Evolutionary conservation across 2,888 invertebrate genomes (phyloP), one percentile per base, ranked within the genome.

Genomic region (Tipula vernalis): DNA sequence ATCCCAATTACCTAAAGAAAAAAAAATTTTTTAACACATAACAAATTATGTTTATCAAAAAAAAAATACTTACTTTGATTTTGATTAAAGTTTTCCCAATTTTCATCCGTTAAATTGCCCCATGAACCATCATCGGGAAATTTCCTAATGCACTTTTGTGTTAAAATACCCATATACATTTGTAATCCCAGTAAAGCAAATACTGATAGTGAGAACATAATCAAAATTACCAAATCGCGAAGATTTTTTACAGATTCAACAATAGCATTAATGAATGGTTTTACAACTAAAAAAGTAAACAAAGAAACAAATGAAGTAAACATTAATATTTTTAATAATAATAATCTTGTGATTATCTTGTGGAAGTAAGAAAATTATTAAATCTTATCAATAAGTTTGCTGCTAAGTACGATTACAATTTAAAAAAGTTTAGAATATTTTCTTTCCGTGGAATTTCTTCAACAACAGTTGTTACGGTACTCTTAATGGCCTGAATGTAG

Each of bases 231-330:
- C 94, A 99, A 99, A 95, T 99, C 99, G 91, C 98, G 96, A 91
- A 99, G 96, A 94, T 99, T 98, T 94, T 98, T 98, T 92, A 99
- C 98, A 89, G 99, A 99, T 94, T 99, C 98, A 94, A 99, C 98
- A 92, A 99, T 98, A 93, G 99, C 99, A 92, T 99, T 98, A 91
- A 99, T 99, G 94, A 99, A 99, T 91, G 99, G 99, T 94, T 99
- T 99, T 94, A 99, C 95, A 93, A 99, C 99, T 98, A 92, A 86
- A 91, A 88, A 83, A 42, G 28, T 42, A 12, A 18, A 15, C 15
- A 85, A 85, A n/a, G 3, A 12, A 13, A 36, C 36, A 36, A 42
- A 42, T 5, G 2, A 39, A 8, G 2, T 28, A 28, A 28, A 28
- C 0, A 28, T 28, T 28, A 28, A 28, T 28, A 28, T 28, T 28